Evolutionary conservation across 2,113 vertebrate species (phyloP).

Genomic region (Oryzias celebensis): DNA sequence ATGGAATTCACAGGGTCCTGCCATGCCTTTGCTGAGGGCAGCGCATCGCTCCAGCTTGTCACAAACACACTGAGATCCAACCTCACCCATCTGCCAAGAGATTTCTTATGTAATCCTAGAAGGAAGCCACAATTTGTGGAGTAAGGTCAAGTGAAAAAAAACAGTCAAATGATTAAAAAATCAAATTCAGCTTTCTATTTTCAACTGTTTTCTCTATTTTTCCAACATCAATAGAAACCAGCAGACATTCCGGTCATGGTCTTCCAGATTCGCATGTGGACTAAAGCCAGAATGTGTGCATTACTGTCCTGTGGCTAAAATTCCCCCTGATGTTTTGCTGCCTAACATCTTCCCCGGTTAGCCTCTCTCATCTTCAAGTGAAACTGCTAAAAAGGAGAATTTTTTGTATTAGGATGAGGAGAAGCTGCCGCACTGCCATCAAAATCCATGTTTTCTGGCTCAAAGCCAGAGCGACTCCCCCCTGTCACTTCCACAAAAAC

Average conservation of each 20-base stretch:
- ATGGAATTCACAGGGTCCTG: conserved; percentile 47
- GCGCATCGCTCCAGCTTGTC: conserved; percentile 39
- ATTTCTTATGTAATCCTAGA: conserved; percentile 53
- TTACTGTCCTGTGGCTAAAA: conserved; percentile 34
- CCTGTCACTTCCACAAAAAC: conserved; percentile 61
- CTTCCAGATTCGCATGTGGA: conserved; percentile 3
- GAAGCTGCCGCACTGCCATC: conserved; percentile 21
- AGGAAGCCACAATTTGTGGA: conserved; percentile 43
- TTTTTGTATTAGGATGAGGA: conserved; percentile 6
- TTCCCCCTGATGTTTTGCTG: conserved; percentile 25
- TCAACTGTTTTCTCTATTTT: neutral
- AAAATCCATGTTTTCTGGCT: conserved; percentile 39
- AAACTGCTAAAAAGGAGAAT: conserved; percentile 31
- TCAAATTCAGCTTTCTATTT: neutral
- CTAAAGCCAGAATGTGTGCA: conserved; percentile 14
- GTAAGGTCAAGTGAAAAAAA: neutral
- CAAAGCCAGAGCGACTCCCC: conserved; percentile 48
- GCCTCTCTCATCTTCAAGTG: conserved; percentile 1
- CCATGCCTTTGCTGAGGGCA: conserved; percentile 36
- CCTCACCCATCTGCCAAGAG: conserved; percentile 59
- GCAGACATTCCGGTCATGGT: conserved; percentile 9
- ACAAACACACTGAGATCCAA: conserved; percentile 57
- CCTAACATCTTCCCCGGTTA: conserved; percentile 25
- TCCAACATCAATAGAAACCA: neutral
- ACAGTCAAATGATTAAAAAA: neutral